These are phyloP conservation scores for Paradoxurus hermaphroditus DNA, from an alignment of 2,113 vertebrate species.

Conservation along the genomic window DNA sequence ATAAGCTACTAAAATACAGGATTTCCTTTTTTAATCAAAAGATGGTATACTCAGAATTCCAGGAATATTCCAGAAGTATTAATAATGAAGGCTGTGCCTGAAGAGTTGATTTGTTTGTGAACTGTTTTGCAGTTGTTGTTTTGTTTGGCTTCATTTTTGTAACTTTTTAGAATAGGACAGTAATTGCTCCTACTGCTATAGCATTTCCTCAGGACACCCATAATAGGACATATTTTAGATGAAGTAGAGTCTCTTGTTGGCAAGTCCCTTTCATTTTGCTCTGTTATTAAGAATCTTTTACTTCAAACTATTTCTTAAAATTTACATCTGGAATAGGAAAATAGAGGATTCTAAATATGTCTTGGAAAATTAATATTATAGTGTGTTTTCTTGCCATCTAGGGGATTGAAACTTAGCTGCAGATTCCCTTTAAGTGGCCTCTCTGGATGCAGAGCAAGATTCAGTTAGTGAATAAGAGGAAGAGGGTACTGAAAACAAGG, in stretches of 20 bases:
- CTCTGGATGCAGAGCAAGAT: conserved; percentile 16
- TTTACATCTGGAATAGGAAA: conserved; percentile 50
- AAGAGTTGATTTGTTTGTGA: conserved; percentile 7
- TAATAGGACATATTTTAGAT: neutral
- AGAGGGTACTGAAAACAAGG: conserved; percentile 12
- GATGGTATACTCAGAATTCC: neutral
- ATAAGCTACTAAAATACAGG: neutral
- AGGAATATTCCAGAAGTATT: neutral
- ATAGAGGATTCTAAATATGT: conserved; percentile 28
- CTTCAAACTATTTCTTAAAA: conserved; percentile 31
- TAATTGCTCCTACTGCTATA: neutral
- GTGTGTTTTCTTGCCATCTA: neutral
- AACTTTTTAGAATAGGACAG: neutral
- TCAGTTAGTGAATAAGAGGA: neutral
- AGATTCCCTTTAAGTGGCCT: conserved; percentile 34
- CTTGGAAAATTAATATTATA: conserved; percentile 64
- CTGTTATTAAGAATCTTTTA: conserved; percentile 35
- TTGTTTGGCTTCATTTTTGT: conserved; percentile 22
- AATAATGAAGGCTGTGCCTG: neutral
- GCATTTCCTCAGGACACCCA: neutral
- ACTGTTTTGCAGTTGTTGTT: neutral
- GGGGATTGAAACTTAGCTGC: neutral
- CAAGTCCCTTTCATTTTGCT: conserved; percentile 42
- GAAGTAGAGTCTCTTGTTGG: neutral
- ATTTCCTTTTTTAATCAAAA: neutral